Base-by-base conservation (phyloP, 2,888 invertebrate genomes). In the Phengaris arion region DNA sequence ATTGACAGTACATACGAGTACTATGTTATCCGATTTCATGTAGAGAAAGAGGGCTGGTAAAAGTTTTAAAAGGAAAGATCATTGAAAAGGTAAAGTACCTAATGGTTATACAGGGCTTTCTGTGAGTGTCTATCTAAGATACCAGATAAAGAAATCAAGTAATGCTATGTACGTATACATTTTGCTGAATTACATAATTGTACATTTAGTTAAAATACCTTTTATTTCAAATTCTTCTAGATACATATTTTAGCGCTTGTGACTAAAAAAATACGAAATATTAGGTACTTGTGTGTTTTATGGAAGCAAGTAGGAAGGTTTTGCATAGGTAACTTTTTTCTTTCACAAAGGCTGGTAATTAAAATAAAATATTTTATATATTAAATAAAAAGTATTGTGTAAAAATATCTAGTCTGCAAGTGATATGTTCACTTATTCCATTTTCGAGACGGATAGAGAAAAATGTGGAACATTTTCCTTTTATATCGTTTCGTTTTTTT, bases 401-500 rank as follows among this genome's bases (percentile, higher is more conserved):
- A 64, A 64, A 15, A 48, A 10, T 70, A 70, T 51, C 48, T 35
- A 52, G 52, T 13, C 72, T 72, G 35, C 45, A 72, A 72, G 54
- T 72, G 72, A 72, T 72, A 72, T 35, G 72, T 72, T 54, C 13
- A 52, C 54, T 54, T 45, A 72, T 72, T 72, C 72, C 22, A 69
- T 64, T 74, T 74, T 35, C 51, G 35, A 74, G 59, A 57, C 57
- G n/a, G 59, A 59, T 59, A 74, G 74, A 48, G 59, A 74, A 74
- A 74, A 74, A 59, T 70, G 68, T 75, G 15, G 55, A 69, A 75
- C 75, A 75, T 75, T 72, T 68, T 75, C 69, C 69, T 69, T 69
- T 13, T 12, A 75, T 57, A 55, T 69, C 70, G 57, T 75, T 75
- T 57, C 55, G 68, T 75, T 75, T 74, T 75, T 22, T 75, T 70